phyloP scores from a whole-genome alignment of 2,797 vertebrate species.

The Tokudaia tokunoshimensis region DNA sequence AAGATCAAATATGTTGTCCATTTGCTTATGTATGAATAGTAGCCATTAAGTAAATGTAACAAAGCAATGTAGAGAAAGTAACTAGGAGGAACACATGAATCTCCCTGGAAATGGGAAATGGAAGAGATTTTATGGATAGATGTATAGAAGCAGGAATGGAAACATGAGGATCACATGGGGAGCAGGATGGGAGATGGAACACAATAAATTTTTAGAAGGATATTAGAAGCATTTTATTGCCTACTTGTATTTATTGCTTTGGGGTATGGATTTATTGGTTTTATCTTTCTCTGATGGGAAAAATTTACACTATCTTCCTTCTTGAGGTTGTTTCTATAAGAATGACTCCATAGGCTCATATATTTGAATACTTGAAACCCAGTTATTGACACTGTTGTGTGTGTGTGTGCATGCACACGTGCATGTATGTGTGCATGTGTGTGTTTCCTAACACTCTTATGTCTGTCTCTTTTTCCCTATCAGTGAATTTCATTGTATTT shows the following conservation, averaged over 20 bases:
- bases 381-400: background rate
- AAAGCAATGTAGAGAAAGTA: background rate
- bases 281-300: background rate
- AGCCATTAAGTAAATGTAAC: background rate
- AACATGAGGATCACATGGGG: background rate
- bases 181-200: background rate
- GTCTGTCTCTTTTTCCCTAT: background rate
- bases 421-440: no score
- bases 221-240: background rate
- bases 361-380: background rate
- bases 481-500: background rate
- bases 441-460: background rate
- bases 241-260: conserved; percentile 25
- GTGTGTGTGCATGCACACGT: background rate
- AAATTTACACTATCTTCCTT: background rate
- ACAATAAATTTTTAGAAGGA: background rate
- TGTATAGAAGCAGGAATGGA: background rate
- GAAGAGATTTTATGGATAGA: background rate
- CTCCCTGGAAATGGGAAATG: background rate
- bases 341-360: background rate
- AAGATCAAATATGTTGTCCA: background rate
- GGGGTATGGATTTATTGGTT: background rate
- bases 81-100: background rate
- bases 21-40: background rate
- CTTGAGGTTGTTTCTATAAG: background rate